Evolutionary conservation across 92 coral and sea anemone species (phyloP).

Genomic region (Phenganax stokvisi): DNA sequence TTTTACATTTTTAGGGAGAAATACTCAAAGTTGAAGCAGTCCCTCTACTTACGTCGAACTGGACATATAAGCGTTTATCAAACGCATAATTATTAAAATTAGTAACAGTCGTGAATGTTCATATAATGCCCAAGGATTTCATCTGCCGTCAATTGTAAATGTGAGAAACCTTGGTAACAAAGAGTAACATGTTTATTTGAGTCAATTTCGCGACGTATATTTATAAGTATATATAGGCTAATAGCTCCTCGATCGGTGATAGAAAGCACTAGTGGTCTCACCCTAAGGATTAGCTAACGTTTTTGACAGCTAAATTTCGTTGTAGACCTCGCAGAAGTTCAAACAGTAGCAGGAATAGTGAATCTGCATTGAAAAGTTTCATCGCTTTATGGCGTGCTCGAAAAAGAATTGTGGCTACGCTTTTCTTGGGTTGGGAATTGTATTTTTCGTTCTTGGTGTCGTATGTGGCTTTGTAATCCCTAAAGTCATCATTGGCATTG

Average conservation of each 20-base stretch:
- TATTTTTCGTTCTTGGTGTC: slow-evolving; percentile 49
- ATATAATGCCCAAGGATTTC: not conserved
- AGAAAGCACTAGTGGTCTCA: not conserved
- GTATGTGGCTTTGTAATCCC: slow-evolving; percentile 46
- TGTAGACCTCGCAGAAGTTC: not conserved
- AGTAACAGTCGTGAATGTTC: not conserved
- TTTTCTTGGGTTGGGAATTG: slow-evolving; percentile 36
- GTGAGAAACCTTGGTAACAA: slow-evolving; percentile 9
- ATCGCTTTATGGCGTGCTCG: slow-evolving; percentile 1
- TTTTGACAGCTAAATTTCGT: not conserved
- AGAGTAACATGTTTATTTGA: slow-evolving; percentile 17
- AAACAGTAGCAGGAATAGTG: not conserved
- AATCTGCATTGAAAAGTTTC: not conserved
- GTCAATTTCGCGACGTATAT: not conserved
- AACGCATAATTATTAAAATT: not conserved
- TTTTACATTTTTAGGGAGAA: too few species aligned
- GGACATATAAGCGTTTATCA: not conserved
- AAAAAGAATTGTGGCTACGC: slow-evolving; percentile 17
- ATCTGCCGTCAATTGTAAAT: not conserved
- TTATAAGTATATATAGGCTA: too few species aligned
- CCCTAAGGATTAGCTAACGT: not conserved
- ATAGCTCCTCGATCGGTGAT: too few species aligned
- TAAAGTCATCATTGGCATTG: slow-evolving; percentile 13
- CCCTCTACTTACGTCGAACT: too few species aligned
- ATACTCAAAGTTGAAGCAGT: too few species aligned